Evolutionary conservation across 2,797 vertebrate species (phyloP).

Genomic region (Anas georgica): DNA sequence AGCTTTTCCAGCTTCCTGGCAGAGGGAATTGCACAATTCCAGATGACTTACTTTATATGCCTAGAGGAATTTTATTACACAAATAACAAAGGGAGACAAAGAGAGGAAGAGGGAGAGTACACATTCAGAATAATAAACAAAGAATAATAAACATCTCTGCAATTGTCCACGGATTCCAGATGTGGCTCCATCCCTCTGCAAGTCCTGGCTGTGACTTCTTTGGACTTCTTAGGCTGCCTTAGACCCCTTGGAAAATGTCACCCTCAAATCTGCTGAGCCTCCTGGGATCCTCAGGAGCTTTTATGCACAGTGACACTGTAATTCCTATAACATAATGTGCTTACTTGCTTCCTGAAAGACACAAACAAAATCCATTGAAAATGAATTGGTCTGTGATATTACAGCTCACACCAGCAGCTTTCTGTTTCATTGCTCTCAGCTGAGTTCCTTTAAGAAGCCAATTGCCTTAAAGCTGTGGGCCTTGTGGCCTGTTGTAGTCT

Average conservation of each 20-base stretch:
- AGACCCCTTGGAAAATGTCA: background rate
- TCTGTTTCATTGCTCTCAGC: background rate
- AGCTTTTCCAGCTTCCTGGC: conserved; percentile 36
- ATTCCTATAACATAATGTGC: background rate
- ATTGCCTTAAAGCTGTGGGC: background rate
- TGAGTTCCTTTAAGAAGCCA: background rate
- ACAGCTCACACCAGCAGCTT: rapidly evolving
- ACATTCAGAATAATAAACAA: conserved; percentile 51
- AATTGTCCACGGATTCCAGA: conserved; percentile 45
- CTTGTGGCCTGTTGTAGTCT: background rate
- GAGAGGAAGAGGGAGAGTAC: conserved; percentile 28
- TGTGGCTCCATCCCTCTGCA: background rate
- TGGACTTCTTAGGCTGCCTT: rapidly evolving
- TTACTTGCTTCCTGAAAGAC: background rate
- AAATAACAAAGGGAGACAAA: conserved; percentile 38
- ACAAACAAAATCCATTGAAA: background rate
- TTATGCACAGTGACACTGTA: background rate
- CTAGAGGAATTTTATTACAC: conserved; percentile 44
- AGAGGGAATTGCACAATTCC: conserved; percentile 41
- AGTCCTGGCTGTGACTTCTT: background rate
- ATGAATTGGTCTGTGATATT: background rate
- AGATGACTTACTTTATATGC: conserved; percentile 36
- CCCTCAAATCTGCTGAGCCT: background rate
- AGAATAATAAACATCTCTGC: conserved; percentile 37
- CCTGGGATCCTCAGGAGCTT: background rate